Base-by-base conservation (phyloP, 2,888 invertebrate species). In the Xanthostigma xanthostigma region DNA sequence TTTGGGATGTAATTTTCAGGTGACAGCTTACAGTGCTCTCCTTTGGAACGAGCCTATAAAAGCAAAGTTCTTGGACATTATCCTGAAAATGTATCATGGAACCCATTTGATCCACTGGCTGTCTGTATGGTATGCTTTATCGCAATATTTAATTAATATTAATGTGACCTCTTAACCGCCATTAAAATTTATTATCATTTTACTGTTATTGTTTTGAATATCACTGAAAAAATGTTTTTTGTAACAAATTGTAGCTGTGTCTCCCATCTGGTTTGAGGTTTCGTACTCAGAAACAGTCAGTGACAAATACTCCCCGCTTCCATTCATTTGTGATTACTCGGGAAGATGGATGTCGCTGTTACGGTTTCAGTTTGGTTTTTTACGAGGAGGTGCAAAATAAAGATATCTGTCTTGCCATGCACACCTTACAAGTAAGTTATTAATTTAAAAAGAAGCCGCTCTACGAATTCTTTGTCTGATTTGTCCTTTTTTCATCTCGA, bases 271-370 rank as follows among this genome's bases (percentile, higher is more conserved):
- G 97, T 41, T 71, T 98, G 47, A 82, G 87, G 60, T 96, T 98
- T 71, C 82, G 90, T 55, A 96, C 95, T 10, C 94, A 96, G 66
- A 92, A 91, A 67, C 90, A 94, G 67, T 74, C 77, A 41, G 70
- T 79, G 49, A 77, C 78, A 51, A 73, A 81, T 62, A 85, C 88
- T 58, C 87, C 94, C 10, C 79, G 76, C 62, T 94, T 96, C 68
- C 98, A 98, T 69, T 90, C 95, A 44, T 98, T 97, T 73, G 83
- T 97, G 49, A 91, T 97, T 53, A 97, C 97, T 11, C 78, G 89
- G 58, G 96, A 97, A 72, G 95, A 98, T 78, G 97, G 96, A 48
- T 85, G 86, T 56, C 76, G 95, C 57, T 84, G 86, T 56, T 94
- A 92, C 72, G 98, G 98, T 51, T 93, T 92, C 62, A 90, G 91